Base-by-base conservation (phyloP, 1,140 invertebrate genomes). In the Pinna nobilis region DNA sequence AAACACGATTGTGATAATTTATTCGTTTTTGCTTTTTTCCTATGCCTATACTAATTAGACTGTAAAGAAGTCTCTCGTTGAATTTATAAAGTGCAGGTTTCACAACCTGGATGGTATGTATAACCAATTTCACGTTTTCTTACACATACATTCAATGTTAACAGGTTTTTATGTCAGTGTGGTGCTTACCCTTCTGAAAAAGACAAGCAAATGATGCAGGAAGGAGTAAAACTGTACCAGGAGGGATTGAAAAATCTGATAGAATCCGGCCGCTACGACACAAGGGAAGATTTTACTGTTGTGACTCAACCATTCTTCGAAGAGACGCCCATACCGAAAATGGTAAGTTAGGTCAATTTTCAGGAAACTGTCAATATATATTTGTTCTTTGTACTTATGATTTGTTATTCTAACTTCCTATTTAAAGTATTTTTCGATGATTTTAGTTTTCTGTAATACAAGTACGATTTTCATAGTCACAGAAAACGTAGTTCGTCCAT, bases 201-300 rank as follows among this genome's bases (percentile, higher is more conserved):
- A 5, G 75, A 78, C 13, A 70, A 61, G 11, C 28, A 71, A n/a
- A 55, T 77, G 28, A 57, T 87, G 5, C 35, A 64, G 30, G 63
- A 37, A 3, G 70, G 74, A 32, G 83, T 75, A 2, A 30, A 68
- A 15, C 41, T 30, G 2, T 88, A 88, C 64, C 84, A 87, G 53
- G 41, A 74, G 18, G 70, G 51, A 4, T 41, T 79, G 2, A 44
- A 69, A 2, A 69, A 85, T 41, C 63, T 88, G 20, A 80, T 84
- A 11, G 28, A 30, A 2, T 86, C 87, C 47, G 87, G 90, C 9
- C 88, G 91, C 76, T 92, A 92, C 73, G 89, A 92, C 92, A 94
- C 87, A 88, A 91, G 18, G 37, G 85, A 88, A 23, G 93, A 94
- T 79, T 94, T 94, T 79, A 90, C 92, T 3, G 92, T 94, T 0